Percentiles rank a stretch among this genome's conserved stretches.
These are phyloP conservation scores for Spodoptera litura DNA, from an alignment of 1,140 invertebrate species.

Conservation along the genomic window DNA sequence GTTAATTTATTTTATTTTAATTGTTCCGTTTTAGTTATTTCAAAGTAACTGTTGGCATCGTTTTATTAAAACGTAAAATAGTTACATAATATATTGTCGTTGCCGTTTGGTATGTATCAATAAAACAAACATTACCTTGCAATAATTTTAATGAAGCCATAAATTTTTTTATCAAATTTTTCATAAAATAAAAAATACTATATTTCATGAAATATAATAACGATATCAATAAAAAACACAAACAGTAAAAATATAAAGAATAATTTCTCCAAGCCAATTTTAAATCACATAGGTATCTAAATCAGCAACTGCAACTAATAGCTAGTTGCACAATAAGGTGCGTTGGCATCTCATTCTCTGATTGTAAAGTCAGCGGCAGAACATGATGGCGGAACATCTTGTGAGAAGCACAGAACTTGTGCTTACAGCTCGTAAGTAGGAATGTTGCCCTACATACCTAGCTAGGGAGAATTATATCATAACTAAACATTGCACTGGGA, in stretches of 20 bases:
- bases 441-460: conserved; percentile 6
- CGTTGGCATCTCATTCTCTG: conserved; percentile 9
- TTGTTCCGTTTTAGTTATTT: too few relatives aligned
- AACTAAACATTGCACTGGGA: neutral
- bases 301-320: neutral
- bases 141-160: neutral
- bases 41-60: too few relatives aligned
- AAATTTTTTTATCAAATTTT: neutral
- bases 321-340: neutral
- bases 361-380: conserved; percentile 34
- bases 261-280: neutral
- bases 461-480: conserved; percentile 16
- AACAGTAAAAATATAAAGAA: too few relatives aligned
- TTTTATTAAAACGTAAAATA: too few relatives aligned
- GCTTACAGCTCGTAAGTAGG: neutral
- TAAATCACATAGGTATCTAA: neutral
- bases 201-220: too few relatives aligned
- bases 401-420: conserved; percentile 16
- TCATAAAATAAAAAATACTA: too few relatives aligned
- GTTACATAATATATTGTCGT: too few relatives aligned
- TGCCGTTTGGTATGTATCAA: too few relatives aligned
- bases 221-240: too few relatives aligned
- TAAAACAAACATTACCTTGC: too few relatives aligned
- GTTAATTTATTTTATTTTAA: too few relatives aligned
- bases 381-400: conserved; percentile 28